Conservation (phyloP, 2,888 invertebrate genomes). For the Drosophila dives region DNA sequence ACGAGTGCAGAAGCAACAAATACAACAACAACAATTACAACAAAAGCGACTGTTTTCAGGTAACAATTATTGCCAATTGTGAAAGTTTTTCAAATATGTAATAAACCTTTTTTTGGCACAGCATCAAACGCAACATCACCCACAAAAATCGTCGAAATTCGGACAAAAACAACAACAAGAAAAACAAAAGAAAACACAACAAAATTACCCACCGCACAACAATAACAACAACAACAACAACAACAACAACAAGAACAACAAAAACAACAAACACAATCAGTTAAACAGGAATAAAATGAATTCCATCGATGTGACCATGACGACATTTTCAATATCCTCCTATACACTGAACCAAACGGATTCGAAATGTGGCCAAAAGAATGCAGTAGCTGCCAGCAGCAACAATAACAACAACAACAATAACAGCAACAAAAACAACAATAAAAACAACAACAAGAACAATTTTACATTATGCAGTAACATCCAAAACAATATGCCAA, state of each 20-base stretch:
- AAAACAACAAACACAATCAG: constrained; percentile 34
- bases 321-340: constrained; percentile 49
- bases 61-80: constrained; percentile 16
- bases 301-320: constrained; percentile 49
- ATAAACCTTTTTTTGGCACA: constrained; percentile 47
- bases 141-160: constrained; percentile 30
- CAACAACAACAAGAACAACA: constrained; percentile 37
- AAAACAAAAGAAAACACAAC: constrained; percentile 42
- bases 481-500: constrained; percentile 50
- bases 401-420: constrained; percentile 14
- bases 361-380: constrained; percentile 21
- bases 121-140: constrained; percentile 41
- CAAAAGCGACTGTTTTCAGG: constrained; percentile 23
- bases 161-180: constrained; percentile 36
- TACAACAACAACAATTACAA: constrained; percentile 22
- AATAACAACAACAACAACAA: constrained; percentile 41
- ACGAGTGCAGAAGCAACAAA: constrained; percentile 48
- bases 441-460: constrained; percentile 50
- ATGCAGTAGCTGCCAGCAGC: constrained; percentile 11
- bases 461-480: constrained; percentile 76
- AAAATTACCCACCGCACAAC: constrained; percentile 54
- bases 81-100: constrained; percentile 33
- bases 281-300: constrained; percentile 35
- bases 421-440: constrained; percentile 21
- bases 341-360: constrained; percentile 50